phyloP scores from a whole-genome alignment of 1,140 invertebrate species.

The Liolophura sinensis region DNA sequence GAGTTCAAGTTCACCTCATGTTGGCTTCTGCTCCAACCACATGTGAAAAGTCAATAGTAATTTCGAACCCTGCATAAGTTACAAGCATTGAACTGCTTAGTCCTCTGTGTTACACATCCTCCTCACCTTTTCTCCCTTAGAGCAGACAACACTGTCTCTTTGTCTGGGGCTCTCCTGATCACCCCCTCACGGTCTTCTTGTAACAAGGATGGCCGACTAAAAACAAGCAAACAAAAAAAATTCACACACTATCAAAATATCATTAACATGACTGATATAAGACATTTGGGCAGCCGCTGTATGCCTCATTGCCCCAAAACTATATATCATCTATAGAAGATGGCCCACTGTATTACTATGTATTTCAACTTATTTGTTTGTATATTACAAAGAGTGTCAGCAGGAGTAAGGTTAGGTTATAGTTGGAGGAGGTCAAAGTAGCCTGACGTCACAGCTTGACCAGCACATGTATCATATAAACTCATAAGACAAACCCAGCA shows the following conservation, averaged over 20 bases:
- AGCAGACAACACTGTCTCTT: slow-evolving; percentile 16
- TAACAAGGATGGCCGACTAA: not conserved
- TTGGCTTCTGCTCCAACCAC: not conserved
- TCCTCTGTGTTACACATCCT: not conserved
- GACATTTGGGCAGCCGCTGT: not conserved
- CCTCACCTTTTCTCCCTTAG: slow-evolving; percentile 19
- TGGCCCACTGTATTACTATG: too few species aligned
- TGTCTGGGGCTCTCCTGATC: slow-evolving; percentile 7
- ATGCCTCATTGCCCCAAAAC: too few species aligned
- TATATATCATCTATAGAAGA: too few species aligned
- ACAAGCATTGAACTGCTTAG: not conserved
- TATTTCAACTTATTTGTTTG: too few species aligned
- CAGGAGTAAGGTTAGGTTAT: too few species aligned
- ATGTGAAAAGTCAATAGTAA: not conserved
- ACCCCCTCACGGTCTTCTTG: not conserved
- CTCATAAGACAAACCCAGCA: too few species aligned
- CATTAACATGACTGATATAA: not conserved
- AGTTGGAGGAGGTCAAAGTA: too few species aligned
- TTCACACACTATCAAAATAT: too few species aligned
- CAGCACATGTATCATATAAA: too few species aligned
- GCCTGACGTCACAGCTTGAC: too few species aligned
- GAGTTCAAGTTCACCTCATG: too few species aligned
- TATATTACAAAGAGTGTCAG: too few species aligned
- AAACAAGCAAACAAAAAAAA: not conserved
- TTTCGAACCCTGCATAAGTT: not conserved